Percentiles rank a stretch among this genome's conserved stretches.
These are phyloP conservation scores for Calonectris borealis DNA, from an alignment of 2,113 vertebrate genomes.

Conservation along the genomic window DNA sequence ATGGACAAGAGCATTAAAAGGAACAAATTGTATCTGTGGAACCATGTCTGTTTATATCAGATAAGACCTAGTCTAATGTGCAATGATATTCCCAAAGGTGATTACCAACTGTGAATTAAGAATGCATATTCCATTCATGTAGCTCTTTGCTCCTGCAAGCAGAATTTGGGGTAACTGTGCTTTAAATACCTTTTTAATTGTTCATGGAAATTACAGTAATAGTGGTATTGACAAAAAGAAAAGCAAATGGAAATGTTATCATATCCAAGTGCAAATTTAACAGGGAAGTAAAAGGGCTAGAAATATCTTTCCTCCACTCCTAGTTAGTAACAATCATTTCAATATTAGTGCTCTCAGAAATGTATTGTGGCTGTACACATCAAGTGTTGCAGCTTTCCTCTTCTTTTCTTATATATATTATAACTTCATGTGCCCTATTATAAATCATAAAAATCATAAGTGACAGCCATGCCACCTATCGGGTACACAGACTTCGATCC, in stretches of 20 bases:
- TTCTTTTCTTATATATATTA: not conserved
- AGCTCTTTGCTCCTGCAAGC: not conserved
- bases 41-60: not conserved
- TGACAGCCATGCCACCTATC: fast-evolving
- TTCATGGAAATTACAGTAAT: not conserved
- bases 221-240: not conserved
- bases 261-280: not conserved
- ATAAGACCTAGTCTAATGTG: not conserved
- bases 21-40: not conserved
- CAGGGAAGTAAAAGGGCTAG: not conserved
- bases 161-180: not conserved
- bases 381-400: not conserved
- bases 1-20: not conserved
- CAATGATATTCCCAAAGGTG: not conserved
- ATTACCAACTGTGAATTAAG: not conserved
- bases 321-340: not conserved
- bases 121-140: not conserved
- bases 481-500: not conserved
- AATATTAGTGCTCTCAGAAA: not conserved
- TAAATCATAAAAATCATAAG: not conserved
- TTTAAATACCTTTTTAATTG: not conserved
- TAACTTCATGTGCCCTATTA: not conserved
- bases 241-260: not conserved
- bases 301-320: not conserved
- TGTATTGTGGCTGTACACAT: not conserved